Conservation (phyloP, 2,113 vertebrate genomes). For the Ellobius talpinus region DNA sequence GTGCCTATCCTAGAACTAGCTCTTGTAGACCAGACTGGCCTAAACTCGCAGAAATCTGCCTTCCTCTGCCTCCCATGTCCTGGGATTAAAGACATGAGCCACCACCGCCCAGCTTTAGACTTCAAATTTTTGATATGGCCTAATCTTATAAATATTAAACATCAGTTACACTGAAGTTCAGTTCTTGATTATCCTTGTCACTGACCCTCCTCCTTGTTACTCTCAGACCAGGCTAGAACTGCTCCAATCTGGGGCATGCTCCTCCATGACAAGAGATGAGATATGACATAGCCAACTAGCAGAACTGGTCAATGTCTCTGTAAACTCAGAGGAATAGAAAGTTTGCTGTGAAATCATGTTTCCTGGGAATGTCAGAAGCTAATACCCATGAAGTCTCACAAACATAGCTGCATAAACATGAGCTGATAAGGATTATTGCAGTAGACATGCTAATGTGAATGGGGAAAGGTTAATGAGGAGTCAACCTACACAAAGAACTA, state of each 20-base stretch:
- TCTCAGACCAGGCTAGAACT: neutral
- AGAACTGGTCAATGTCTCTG: neutral
- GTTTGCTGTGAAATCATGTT: neutral
- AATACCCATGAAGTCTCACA: neutral
- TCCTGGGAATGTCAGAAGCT: neutral
- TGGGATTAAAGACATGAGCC: too few species aligned
- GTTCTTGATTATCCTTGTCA: neutral
- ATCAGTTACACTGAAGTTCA: neutral
- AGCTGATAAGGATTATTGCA: neutral
- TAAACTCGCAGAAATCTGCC: too few species aligned
- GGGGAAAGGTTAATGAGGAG: neutral
- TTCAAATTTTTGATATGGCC: slow-evolving; percentile 16
- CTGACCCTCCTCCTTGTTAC: neutral
- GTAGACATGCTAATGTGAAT: neutral
- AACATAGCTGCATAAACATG: neutral
- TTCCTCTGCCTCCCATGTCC: too few species aligned
- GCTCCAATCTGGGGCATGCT: neutral
- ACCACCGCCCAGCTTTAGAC: too few species aligned
- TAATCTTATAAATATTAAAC: slow-evolving; percentile 40
- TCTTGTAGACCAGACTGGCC: too few species aligned
- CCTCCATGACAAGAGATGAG: neutral
- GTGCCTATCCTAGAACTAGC: too few species aligned
- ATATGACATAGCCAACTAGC: neutral
- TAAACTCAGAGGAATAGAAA: neutral
- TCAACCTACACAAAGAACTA: neutral